phyloP scores from a whole-genome alignment of 2,113 vertebrate species.

The Clarias batrachus region DNA sequence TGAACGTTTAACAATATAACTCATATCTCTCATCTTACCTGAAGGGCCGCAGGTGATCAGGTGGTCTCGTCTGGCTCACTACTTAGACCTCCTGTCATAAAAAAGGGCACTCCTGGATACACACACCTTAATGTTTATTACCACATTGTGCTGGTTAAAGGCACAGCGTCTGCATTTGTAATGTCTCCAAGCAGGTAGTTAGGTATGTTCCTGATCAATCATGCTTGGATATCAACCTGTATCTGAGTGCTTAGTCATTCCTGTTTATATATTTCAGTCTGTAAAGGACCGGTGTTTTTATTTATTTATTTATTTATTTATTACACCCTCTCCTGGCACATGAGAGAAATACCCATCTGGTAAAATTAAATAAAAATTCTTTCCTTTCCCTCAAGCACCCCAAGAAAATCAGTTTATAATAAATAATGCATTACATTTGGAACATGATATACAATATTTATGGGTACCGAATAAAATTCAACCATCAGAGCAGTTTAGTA shows the following conservation, averaged over 20 bases:
- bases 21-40: not conserved
- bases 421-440: too few species aligned
- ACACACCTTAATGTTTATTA: conserved; percentile 18
- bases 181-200: not conserved
- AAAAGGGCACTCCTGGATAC: not conserved
- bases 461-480: too few species aligned
- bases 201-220: not conserved
- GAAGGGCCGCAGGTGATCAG: not conserved
- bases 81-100: not conserved
- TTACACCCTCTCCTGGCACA: not conserved
- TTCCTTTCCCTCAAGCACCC: not conserved
- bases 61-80: not conserved
- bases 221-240: not conserved
- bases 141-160: conserved; percentile 9
- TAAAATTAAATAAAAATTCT: not conserved
- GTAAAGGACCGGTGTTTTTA: not conserved
- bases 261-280: not conserved
- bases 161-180: not conserved
- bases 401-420: not conserved
- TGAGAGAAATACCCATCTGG: too few species aligned
- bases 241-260: not conserved
- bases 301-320: too few species aligned
- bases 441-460: too few species aligned
- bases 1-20: too few species aligned
- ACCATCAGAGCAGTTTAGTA: too few species aligned